A percentile compares a stretch with the other conserved stretches of the same genome.
These are phyloP conservation scores for Scolopax mira DNA, from an alignment of 2,113 vertebrate genomes.

Conservation along the genomic window DNA sequence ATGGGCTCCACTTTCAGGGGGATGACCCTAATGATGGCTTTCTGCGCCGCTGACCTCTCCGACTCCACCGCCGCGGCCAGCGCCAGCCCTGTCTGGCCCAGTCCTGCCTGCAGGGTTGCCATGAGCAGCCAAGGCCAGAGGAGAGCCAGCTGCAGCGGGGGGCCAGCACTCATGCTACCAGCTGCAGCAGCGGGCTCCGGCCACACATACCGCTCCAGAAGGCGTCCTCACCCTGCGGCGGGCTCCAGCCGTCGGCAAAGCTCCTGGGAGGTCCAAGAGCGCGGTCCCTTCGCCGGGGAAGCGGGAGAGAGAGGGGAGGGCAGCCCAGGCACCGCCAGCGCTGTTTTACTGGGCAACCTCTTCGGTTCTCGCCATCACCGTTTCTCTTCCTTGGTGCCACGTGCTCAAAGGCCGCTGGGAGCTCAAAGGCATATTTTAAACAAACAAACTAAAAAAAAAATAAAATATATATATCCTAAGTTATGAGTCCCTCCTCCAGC, in stretches of 20 bases:
- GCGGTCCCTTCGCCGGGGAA: not conserved
- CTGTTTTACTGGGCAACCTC: not conserved
- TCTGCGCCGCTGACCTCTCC: conserved; percentile 81
- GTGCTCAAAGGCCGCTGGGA: conserved; percentile 50
- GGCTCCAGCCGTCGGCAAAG: conserved; percentile 1
- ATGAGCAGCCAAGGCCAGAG: conserved; percentile 97
- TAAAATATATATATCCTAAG: not conserved
- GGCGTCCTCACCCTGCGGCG: conserved; percentile 49
- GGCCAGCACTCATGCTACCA: conserved; percentile 94
- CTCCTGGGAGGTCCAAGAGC: not conserved
- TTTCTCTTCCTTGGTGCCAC: conserved; percentile 9
- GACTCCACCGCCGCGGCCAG: conserved; percentile 80
- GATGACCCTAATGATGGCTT: conserved; percentile 89
- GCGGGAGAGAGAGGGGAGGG: not conserved
- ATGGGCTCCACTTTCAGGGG: conserved; percentile 88
- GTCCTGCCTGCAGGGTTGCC: conserved; percentile 89
- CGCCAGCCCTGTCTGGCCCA: conserved; percentile 83
- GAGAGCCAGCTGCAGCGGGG: conserved; percentile 90
- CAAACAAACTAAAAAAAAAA: not conserved
- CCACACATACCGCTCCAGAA: conserved; percentile 90
- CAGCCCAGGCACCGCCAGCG: not conserved
- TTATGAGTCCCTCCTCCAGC: not conserved
- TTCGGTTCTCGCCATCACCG: not conserved
- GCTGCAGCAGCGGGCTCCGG: conserved; percentile 83
- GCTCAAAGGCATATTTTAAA: conserved; percentile 33